Evolutionary conservation across 2,113 vertebrate species (phyloP).

Genomic region (Orthonyx spaldingii): DNA sequence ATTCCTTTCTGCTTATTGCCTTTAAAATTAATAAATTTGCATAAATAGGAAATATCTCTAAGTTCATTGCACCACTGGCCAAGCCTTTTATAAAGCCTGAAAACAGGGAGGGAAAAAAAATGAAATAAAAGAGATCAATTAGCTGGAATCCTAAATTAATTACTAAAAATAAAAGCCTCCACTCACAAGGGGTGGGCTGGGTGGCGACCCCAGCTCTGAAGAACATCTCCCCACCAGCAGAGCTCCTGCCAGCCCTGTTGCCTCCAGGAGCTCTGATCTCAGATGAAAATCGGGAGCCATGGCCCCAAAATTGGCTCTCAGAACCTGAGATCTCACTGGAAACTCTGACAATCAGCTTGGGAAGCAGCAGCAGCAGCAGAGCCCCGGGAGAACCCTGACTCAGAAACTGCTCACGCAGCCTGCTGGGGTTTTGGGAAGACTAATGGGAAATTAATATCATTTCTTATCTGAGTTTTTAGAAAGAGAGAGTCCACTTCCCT

Average conservation of each 20-base stretch:
- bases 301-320: neutral
- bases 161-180: neutral
- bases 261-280: neutral
- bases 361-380: neutral
- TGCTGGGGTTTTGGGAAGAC: neutral
- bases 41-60: neutral
- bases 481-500: neutral
- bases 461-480: constrained; percentile 26
- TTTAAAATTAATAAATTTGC: neutral
- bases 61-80: neutral
- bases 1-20: neutral
- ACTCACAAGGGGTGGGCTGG: neutral
- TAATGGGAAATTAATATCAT: constrained; percentile 39
- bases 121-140: neutral
- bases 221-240: fast-evolving
- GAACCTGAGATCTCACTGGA: neutral
- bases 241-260: neutral
- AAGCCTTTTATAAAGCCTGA: neutral
- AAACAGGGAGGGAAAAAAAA: neutral
- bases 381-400: neutral
- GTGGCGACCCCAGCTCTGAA: neutral
- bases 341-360: neutral
- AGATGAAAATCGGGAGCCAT: neutral
- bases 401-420: neutral
- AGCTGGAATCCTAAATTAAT: neutral